Evolutionary conservation across 2,888 invertebrate genomes (phyloP).

Genomic region (Gymnosoma rotundatum): DNA sequence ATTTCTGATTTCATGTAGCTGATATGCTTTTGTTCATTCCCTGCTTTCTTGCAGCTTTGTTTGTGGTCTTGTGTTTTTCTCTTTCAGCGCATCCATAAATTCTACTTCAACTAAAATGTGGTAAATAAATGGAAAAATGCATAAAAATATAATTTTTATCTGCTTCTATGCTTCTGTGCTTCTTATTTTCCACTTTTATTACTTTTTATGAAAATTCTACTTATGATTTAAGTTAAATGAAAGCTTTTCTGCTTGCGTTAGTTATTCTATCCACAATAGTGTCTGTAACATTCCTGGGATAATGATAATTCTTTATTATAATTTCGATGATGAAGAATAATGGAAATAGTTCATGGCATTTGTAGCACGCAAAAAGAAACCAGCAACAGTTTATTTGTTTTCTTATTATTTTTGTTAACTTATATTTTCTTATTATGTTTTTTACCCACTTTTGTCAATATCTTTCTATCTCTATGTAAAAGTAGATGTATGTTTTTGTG

Average conservation of each 20-base stretch:
- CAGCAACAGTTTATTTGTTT: constrained; percentile 44
- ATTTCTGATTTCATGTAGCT: not conserved
- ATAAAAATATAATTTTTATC: constrained; percentile 13
- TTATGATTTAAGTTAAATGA: constrained; percentile 5
- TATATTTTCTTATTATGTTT: constrained; percentile 40
- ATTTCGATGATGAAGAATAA: constrained; percentile 25
- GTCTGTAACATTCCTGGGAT: not conserved
- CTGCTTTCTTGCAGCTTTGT: not conserved
- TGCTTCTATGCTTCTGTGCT: not conserved
- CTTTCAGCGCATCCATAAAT: constrained; percentile 23
- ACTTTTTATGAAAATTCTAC: constrained; percentile 1
- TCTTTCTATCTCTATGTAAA: not conserved
- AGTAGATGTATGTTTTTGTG: not conserved
- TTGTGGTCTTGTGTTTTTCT: not conserved
- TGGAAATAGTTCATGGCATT: constrained; percentile 41
- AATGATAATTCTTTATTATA: constrained; percentile 38
- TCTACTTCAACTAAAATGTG: constrained; percentile 42
- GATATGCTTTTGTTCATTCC: not conserved
- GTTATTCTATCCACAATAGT: not conserved
- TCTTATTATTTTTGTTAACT: not conserved
- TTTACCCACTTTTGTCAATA: not conserved
- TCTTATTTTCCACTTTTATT: not conserved
- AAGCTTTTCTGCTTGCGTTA: not conserved
- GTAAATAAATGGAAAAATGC: constrained; percentile 43
- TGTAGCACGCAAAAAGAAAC: constrained; percentile 17